Percentiles rank a stretch among this genome's conserved stretches.
Evolutionary conservation across 1,140 invertebrate species (phyloP).

Genomic region (Vollenhovia emeryi): DNA sequence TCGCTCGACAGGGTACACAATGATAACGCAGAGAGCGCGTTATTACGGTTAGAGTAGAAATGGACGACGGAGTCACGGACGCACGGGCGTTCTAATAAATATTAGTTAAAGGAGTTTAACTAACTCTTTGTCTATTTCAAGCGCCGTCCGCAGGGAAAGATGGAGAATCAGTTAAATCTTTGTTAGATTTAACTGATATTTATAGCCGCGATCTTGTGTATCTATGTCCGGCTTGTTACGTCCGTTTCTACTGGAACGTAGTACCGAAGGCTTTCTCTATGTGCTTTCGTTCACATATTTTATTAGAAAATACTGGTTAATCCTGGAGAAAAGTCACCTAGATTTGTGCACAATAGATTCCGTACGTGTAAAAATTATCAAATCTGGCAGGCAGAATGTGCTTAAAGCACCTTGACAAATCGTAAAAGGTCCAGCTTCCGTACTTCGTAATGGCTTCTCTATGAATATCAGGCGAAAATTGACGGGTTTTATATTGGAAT

Average conservation of each 20-base stretch:
- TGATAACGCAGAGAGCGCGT: background rate
- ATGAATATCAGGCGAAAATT: conserved; percentile 33
- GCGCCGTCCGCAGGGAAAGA: background rate
- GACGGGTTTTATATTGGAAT: conserved; percentile 23
- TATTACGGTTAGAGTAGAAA: background rate
- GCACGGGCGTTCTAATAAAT: conserved; percentile 1
- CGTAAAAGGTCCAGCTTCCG: background rate
- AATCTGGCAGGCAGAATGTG: background rate
- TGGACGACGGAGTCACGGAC: background rate
- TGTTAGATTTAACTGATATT: conserved; percentile 40
- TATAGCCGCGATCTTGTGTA: background rate
- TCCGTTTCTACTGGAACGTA: background rate
- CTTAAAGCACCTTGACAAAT: background rate
- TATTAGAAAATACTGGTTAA: background rate
- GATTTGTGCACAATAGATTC: background rate
- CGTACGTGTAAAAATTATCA: background rate
- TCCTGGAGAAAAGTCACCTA: background rate
- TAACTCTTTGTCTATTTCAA: conserved; percentile 4
- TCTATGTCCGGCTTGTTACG: background rate
- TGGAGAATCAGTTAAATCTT: conserved; percentile 12
- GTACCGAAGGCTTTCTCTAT: background rate
- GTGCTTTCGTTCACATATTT: background rate
- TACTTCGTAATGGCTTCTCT: background rate
- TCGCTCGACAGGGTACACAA: background rate
- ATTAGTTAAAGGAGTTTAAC: conserved; percentile 30